Base-by-base conservation (phyloP, 2,888 invertebrate genomes). In the Synergus laeviventris region DNA sequence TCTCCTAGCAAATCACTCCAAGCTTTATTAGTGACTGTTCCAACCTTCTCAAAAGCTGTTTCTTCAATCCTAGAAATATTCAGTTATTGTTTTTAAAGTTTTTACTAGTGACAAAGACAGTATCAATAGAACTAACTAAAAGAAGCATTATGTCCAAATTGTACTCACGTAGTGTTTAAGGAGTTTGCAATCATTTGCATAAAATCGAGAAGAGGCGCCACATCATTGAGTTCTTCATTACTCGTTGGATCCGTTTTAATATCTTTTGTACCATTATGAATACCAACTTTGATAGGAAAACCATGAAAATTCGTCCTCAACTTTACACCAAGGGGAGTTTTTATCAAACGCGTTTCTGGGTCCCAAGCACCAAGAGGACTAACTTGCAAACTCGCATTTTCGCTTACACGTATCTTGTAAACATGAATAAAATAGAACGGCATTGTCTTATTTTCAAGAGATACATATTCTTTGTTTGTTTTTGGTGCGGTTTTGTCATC, bases 1-100 rank as follows among this genome's bases (percentile, higher is more conserved):
- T 93, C 94, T 0, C 93, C 93, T 2, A 94, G 91, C 36, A 94
- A 91, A 38, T 94, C 93, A 0, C 93, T 93, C 94, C 94, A 94
- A 1, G 92, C 91, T 21, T 94, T 94, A 81, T 93, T 93, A 76
- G 88, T 90, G 81, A 86, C 70, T 2, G 87, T 86, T 1, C 92
- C 92, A 9, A 91, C 83, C 76, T 89, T 91, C 38, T 90, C 86
- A 76, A 88, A 87, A 4, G 87, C 78, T 7, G 87, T 85, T 45
- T 88, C 56, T 64, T 89, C 87, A 70, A 87, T 85, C 42, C 91
- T 90, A 60, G 5, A 78, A 81, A 66, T 54, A 16, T 24, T 24
- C 1, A 45, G 18, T 18, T 7, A 7, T 60, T 21, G 12, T 59
- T 59, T 31, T 54, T 12, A 36, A 14, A 0, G 21, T 16, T 70